phyloP scores from a whole-genome alignment of 2,888 invertebrate species.

The Volucella zonaria region DNA sequence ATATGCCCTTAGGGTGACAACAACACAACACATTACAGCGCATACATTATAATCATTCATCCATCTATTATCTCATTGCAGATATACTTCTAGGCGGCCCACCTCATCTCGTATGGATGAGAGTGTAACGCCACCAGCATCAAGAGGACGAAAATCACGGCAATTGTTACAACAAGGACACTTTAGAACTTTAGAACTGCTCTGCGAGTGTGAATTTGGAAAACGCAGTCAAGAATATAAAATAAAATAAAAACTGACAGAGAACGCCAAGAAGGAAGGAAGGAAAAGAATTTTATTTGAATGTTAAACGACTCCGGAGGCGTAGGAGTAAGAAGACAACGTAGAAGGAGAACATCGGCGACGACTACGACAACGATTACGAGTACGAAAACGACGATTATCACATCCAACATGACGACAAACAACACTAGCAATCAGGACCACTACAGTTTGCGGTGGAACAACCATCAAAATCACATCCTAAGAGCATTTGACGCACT shows the following conservation, averaged over 20 bases:
- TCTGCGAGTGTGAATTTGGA: slow-evolving; percentile 62
- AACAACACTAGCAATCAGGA: slow-evolving; percentile 84
- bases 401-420: slow-evolving; percentile 78
- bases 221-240: slow-evolving; percentile 66
- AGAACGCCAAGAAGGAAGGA: slow-evolving; percentile 36
- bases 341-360: slow-evolving; percentile 63
- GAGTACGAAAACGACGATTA: slow-evolving; percentile 57
- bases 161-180: slow-evolving; percentile 73
- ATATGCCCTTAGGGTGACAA: slow-evolving; percentile 48
- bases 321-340: slow-evolving; percentile 74
- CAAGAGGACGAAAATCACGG: slow-evolving; percentile 69
- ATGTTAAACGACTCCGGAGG: slow-evolving; percentile 81
- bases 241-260: slow-evolving; percentile 36
- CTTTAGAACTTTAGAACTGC: slow-evolving; percentile 44
- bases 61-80: slow-evolving; percentile 76
- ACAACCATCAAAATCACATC: slow-evolving; percentile 95
- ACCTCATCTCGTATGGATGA: slow-evolving; percentile 49
- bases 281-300: slow-evolving; percentile 75
- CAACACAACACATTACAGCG: slow-evolving; percentile 57
- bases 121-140: slow-evolving; percentile 54
- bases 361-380: slow-evolving; percentile 56
- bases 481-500: slow-evolving; percentile 94
- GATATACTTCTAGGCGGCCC: slow-evolving; percentile 72
- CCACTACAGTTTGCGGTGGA: slow-evolving; percentile 96
- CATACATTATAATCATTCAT: slow-evolving; percentile 72